phyloP scores from a whole-genome alignment of 2,113 vertebrate genomes.

The Spea multiplicata region DNA sequence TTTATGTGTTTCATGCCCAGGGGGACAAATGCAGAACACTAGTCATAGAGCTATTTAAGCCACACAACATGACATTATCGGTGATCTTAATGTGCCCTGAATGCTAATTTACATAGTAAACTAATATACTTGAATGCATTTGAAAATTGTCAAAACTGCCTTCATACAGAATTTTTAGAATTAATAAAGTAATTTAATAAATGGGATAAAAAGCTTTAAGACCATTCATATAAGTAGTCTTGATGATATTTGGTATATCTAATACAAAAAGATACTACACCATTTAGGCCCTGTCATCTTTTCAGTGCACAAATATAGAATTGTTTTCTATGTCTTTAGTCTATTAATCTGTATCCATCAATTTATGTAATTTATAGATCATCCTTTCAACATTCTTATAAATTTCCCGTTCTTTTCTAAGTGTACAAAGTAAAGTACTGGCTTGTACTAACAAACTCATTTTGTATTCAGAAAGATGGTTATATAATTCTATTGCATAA shows the following conservation, averaged over 20 bases:
- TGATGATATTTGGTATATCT: neutral
- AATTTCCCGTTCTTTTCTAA: too few species aligned
- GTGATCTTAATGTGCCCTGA: neutral
- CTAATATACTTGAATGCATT: neutral
- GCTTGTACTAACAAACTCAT: neutral
- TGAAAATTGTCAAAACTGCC: neutral
- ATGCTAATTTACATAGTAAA: neutral
- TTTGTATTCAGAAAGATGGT: constrained; percentile 6
- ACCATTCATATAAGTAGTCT: neutral
- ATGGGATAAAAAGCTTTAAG: too few species aligned
- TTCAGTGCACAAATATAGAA: too few species aligned
- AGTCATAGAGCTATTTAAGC: neutral
- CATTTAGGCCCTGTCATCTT: too few species aligned
- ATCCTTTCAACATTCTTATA: neutral
- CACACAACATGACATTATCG: neutral
- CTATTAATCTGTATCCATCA: too few species aligned
- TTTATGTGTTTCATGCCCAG: neutral
- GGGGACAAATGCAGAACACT: neutral
- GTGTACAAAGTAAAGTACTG: neutral
- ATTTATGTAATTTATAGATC: too few species aligned
- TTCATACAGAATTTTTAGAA: neutral
- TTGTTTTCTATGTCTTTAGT: too few species aligned
- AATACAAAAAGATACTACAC: neutral
- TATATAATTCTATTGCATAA: constrained; percentile 32
- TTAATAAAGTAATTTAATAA: too few species aligned